Evolutionary conservation across 2,797 vertebrate species (phyloP).

Genomic region (Leptoclinus maculatus): DNA sequence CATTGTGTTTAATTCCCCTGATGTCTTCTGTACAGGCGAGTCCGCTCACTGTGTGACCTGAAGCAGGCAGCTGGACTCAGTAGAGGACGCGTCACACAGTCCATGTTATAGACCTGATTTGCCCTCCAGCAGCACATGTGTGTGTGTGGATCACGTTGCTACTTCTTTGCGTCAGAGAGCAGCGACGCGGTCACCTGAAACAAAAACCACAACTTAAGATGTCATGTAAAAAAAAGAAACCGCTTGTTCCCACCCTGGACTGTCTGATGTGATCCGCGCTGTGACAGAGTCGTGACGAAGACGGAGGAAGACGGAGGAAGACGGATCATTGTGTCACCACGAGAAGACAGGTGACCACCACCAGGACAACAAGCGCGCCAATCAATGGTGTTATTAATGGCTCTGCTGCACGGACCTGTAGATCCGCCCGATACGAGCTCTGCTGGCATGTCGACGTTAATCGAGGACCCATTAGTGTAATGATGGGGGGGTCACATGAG

Average conservation of each 20-base stretch:
- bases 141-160: conserved; percentile 19
- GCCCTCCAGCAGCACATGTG: conserved; percentile 15
- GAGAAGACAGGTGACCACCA: conserved; percentile 8
- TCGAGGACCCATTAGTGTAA: conserved; percentile 71
- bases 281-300: not conserved
- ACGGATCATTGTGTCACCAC: not conserved
- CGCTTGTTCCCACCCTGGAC: not conserved
- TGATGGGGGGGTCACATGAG: conserved; percentile 58
- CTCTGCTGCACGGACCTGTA: conserved; percentile 43
- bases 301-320: conserved; percentile 7
- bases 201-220: conserved; percentile 26
- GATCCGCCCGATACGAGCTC: conserved; percentile 63
- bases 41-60: conserved; percentile 5
- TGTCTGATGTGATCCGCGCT: conserved; percentile 5
- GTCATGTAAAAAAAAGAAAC: not conserved
- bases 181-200: not conserved
- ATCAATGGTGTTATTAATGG: conserved; percentile 53
- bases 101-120: not conserved
- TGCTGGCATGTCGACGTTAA: conserved; percentile 74
- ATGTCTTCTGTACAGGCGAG: not conserved
- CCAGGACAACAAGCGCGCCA: not conserved
- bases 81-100: conserved; percentile 32
- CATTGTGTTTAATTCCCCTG: not conserved
- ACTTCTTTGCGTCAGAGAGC: conserved; percentile 1
- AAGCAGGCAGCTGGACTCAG: conserved; percentile 8